Conservation (phyloP, 2,797 vertebrate genomes). For the Benthosema pterotum region DNA sequence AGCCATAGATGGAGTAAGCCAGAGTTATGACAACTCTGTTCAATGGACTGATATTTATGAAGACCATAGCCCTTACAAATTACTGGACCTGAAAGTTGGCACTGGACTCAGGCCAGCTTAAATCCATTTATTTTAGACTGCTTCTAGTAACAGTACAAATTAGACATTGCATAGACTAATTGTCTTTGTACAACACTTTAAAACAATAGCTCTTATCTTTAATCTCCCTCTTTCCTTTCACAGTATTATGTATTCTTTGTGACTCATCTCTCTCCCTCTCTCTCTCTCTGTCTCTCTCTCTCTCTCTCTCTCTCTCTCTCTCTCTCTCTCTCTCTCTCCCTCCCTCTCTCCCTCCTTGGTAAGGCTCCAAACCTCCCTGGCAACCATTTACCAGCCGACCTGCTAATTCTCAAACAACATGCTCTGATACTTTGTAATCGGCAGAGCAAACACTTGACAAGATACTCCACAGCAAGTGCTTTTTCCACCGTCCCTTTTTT, state of each 20-base stretch:
- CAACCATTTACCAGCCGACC: slow-evolving; percentile 27
- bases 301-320: neutral
- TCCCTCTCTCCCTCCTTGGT: slow-evolving; percentile 1
- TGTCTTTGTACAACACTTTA: too few species aligned
- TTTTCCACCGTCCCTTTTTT: slow-evolving; percentile 25
- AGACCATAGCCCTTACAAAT: too few species aligned
- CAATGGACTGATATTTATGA: too few species aligned
- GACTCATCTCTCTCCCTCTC: neutral
- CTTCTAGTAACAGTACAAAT: too few species aligned
- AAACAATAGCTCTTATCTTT: too few species aligned
- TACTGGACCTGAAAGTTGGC: too few species aligned
- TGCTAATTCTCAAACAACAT: slow-evolving; percentile 2
- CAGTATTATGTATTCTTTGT: neutral
- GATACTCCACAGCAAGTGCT: slow-evolving; percentile 44
- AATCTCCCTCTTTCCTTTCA: too few species aligned
- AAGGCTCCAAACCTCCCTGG: slow-evolving; percentile 36
- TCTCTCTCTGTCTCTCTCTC: neutral
- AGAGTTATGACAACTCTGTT: too few species aligned
- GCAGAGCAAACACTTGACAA: slow-evolving; percentile 53
- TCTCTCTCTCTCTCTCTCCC: neutral
- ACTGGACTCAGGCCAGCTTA: too few species aligned
- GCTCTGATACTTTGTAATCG: slow-evolving; percentile 21
- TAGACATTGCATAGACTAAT: too few species aligned
- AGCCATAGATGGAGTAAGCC: too few species aligned
- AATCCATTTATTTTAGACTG: too few species aligned